These are phyloP conservation scores for Ennomos fuscantarius DNA, from an alignment of 2,888 invertebrate species.

Conservation along the genomic window DNA sequence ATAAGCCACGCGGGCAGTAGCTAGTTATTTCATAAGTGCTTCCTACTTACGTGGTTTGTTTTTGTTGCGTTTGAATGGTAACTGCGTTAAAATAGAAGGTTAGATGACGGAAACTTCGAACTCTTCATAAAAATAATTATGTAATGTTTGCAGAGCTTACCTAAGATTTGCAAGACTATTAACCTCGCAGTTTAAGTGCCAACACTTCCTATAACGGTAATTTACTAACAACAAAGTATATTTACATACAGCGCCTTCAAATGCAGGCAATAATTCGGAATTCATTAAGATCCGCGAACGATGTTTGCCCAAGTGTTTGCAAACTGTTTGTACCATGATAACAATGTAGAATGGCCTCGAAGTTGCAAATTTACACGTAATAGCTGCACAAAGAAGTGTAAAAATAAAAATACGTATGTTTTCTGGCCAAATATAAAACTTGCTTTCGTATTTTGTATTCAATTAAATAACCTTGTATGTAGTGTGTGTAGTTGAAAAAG, in stretches of 20 bases:
- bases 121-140: background rate
- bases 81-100: background rate
- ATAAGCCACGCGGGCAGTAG: too few species aligned
- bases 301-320: constrained; percentile 49
- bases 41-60: too few species aligned
- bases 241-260: constrained; percentile 10
- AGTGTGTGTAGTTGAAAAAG: too few species aligned
- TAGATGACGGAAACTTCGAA: background rate
- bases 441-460: background rate
- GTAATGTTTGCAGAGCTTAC: too few species aligned
- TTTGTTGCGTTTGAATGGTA: too few species aligned
- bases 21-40: too few species aligned
- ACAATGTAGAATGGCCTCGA: constrained; percentile 42
- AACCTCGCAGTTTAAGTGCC: background rate
- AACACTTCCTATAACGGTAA: constrained; percentile 4
- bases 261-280: constrained; percentile 40
- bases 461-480: background rate
- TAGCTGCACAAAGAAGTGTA: constrained; percentile 33
- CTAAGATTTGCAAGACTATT: background rate
- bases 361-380: constrained; percentile 41
- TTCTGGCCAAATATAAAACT: constrained; percentile 12
- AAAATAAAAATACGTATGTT: constrained; percentile 13
- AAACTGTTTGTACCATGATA: constrained; percentile 31
- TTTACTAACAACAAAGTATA: constrained; percentile 3
- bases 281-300: constrained; percentile 46